These are phyloP conservation scores for Notospermus geniculatus DNA, from an alignment of 1,140 invertebrate species.

Conservation along the genomic window DNA sequence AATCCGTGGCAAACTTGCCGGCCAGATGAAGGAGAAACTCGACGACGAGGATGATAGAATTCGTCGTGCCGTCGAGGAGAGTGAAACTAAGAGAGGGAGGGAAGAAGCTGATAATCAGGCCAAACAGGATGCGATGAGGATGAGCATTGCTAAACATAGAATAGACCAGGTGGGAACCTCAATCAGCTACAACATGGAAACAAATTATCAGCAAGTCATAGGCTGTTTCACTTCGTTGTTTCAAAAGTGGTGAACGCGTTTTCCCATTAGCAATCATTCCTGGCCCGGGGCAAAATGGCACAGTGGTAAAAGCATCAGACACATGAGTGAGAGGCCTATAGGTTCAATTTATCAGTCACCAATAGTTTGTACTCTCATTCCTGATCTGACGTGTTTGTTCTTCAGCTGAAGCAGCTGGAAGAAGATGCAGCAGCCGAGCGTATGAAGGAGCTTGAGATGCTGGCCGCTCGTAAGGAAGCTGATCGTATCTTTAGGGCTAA, in stretches of 20 bases:
- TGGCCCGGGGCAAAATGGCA: too few species aligned
- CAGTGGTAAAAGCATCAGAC: background rate
- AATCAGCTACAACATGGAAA: too few species aligned
- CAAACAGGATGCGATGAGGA: slow-evolving; percentile 24
- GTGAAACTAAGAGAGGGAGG: slow-evolving; percentile 37
- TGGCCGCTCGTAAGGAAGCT: slow-evolving; percentile 42
- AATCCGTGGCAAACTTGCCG: slow-evolving; percentile 46
- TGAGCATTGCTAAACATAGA: slow-evolving; percentile 39
- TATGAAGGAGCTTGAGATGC: slow-evolving; percentile 38
- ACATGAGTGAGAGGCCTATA: too few species aligned
- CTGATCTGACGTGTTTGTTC: background rate
- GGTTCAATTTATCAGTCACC: too few species aligned
- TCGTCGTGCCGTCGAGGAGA: slow-evolving; percentile 39
- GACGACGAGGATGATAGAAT: slow-evolving; percentile 52
- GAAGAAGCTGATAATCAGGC: slow-evolving; percentile 46
- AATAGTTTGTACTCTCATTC: too few species aligned
- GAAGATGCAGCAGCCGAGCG: slow-evolving; percentile 37
- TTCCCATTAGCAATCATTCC: too few species aligned
- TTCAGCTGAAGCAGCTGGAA: slow-evolving; percentile 44
- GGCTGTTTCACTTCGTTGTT: too few species aligned
- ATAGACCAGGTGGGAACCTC: slow-evolving; percentile 32
- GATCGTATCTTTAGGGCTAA: slow-evolving; percentile 51
- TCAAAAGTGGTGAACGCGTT: too few species aligned
- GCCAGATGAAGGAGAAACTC: slow-evolving; percentile 47
- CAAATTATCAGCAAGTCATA: too few species aligned